Conservation (phyloP, 23 tunicate genomes). For the Botrylloides violaceus region DNA sequence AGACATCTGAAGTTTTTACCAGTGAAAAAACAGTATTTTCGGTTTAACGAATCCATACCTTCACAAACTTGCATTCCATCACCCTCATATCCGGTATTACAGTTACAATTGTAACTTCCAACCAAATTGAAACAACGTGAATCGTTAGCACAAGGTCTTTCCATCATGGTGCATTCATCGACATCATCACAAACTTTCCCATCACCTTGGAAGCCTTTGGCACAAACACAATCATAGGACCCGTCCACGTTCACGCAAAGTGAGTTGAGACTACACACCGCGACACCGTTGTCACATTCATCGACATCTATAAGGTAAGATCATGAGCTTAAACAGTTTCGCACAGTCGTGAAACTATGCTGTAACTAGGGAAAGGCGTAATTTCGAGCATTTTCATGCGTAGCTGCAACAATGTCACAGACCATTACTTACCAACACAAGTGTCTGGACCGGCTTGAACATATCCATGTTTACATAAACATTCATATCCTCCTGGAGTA, state of each 20-base stretch:
- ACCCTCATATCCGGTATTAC: slow-evolving; percentile 31
- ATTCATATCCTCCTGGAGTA: slow-evolving; percentile 19
- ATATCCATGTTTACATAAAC: slow-evolving; percentile 25
- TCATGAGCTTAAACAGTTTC: no score
- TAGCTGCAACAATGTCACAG: background rate
- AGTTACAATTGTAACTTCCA: slow-evolving; percentile 37
- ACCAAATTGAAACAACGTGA: slow-evolving; percentile 36
- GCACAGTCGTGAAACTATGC: no score
- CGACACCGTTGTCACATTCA: slow-evolving; percentile 27
- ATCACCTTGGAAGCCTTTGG: slow-evolving; percentile 14
- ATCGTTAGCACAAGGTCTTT: slow-evolving; percentile 13
- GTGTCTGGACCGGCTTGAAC: background rate
- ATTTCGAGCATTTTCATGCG: no score
- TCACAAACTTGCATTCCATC: slow-evolving; percentile 1
- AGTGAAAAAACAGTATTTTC: no score
- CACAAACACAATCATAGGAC: slow-evolving; percentile 23
- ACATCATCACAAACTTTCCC: slow-evolving; percentile 20
- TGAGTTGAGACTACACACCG: slow-evolving; percentile 6
- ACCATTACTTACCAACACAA: slow-evolving; percentile 24
- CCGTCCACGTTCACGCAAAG: slow-evolving; percentile 34
- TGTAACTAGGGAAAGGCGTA: no score
- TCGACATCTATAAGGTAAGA: slow-evolving; percentile 25
- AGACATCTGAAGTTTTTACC: no score
- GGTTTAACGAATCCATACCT: background rate
- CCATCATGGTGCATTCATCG: slow-evolving; percentile 28